These are phyloP conservation scores for Mayetiola destructor DNA, from an alignment of 2,888 invertebrate genomes.

Conservation along the genomic window DNA sequence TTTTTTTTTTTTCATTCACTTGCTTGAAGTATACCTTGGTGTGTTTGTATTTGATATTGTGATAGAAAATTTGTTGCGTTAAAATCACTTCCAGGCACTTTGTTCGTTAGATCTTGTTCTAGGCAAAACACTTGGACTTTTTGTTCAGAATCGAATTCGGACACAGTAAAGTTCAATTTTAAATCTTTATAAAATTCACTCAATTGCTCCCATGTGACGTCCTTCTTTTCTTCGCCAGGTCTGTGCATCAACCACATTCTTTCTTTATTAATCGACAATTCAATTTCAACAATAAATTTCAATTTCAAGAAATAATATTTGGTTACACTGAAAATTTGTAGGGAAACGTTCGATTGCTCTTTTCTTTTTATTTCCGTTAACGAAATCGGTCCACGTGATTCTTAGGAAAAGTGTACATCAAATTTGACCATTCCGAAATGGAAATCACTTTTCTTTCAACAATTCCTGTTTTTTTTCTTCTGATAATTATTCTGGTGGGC, in stretches of 20 bases:
- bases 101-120: conserved; percentile 31
- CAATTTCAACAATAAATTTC: no score
- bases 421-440: no score
- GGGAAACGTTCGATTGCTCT: no score
- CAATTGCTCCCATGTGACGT: conserved; percentile 39
- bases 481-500: no score
- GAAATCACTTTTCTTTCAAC: no score
- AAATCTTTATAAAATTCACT: conserved; percentile 33
- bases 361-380: no score
- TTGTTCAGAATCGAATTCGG: conserved; percentile 36
- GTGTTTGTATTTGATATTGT: conserved; percentile 34
- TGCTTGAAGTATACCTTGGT: conserved; percentile 34
- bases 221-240: conserved; percentile 31
- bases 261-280: conserved; percentile 16
- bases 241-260: conserved; percentile 29
- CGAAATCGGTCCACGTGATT: no score
- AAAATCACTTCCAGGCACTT: conserved; percentile 32
- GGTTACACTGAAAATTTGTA: no score
- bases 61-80: conserved; percentile 33
- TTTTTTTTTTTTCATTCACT: not conserved
- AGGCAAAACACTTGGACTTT: conserved; percentile 29
- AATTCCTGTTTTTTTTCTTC: no score
- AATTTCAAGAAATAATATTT: no score
- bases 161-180: conserved; percentile 34
- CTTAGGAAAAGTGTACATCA: no score